A percentile compares a stretch with the other conserved stretches of the same genome.
These are phyloP conservation scores for Brachypterus glaber DNA, from an alignment of 2,888 invertebrate species.

Conservation along the genomic window DNA sequence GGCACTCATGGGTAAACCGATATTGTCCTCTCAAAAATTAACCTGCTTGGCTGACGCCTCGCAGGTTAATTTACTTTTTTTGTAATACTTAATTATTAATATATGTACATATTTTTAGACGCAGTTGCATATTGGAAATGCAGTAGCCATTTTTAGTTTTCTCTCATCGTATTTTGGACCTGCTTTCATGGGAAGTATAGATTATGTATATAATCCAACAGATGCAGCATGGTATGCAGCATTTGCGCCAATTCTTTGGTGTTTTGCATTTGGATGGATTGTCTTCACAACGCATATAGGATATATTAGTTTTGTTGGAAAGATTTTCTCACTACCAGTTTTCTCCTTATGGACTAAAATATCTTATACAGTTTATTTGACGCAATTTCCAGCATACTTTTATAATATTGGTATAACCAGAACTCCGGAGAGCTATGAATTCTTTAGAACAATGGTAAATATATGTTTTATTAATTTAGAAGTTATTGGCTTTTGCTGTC, in stretches of 20 bases:
- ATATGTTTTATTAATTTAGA: slow-evolving; percentile 8
- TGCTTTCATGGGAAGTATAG: slow-evolving; percentile 53
- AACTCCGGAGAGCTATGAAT: slow-evolving; percentile 48
- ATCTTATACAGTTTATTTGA: slow-evolving; percentile 61
- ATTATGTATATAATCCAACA: slow-evolving; percentile 51
- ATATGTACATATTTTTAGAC: slow-evolving; percentile 32
- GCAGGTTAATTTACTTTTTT: too few relatives aligned
- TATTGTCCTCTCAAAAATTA: too few relatives aligned
- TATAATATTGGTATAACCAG: slow-evolving; percentile 56
- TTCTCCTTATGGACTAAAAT: slow-evolving; percentile 57
- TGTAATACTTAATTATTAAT: too few relatives aligned
- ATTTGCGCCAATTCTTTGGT: slow-evolving; percentile 61
- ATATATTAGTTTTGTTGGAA: slow-evolving; percentile 48
- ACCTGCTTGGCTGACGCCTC: too few relatives aligned
- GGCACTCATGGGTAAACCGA: too few relatives aligned
- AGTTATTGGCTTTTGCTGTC: background rate
- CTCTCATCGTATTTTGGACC: slow-evolving; percentile 50
- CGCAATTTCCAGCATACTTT: slow-evolving; percentile 63
- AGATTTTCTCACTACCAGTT: slow-evolving; percentile 49
- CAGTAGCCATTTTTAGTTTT: slow-evolving; percentile 43
- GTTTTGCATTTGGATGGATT: slow-evolving; percentile 56
- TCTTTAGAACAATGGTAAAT: slow-evolving; percentile 49
- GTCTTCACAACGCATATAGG: slow-evolving; percentile 55
- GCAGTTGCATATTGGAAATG: slow-evolving; percentile 49
- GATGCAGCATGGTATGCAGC: slow-evolving; percentile 62